These are phyloP conservation scores for Pteropus rufus DNA, from an alignment of 2,797 vertebrate genomes.

Conservation along the genomic window DNA sequence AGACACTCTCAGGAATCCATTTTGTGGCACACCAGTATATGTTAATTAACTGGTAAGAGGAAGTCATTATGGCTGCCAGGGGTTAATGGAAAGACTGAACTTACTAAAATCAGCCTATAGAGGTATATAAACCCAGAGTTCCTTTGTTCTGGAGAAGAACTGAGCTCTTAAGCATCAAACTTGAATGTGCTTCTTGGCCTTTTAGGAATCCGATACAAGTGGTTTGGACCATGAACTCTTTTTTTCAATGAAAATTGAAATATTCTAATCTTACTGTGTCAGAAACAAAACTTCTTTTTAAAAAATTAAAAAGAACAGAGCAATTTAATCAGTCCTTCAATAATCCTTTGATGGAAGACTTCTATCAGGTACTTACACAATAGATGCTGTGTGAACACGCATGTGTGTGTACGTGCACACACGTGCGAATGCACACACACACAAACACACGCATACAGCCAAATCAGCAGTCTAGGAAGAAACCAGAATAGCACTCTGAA, in stretches of 20 bases:
- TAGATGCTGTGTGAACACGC: too few relatives aligned
- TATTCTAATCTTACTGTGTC: not conserved
- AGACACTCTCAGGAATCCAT: not conserved
- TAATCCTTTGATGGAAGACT: not conserved
- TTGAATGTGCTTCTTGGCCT: not conserved
- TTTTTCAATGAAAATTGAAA: not conserved
- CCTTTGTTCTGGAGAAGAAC: not conserved
- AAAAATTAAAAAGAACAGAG: not conserved
- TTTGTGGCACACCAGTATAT: not conserved
- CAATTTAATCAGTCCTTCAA: not conserved
- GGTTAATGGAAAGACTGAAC: slow-evolving; percentile 62
- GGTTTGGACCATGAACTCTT: not conserved
- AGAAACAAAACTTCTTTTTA: not conserved
- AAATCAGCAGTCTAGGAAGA: not conserved
- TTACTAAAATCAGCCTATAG: not conserved
- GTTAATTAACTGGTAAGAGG: slow-evolving; percentile 58
- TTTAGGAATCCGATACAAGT: not conserved
- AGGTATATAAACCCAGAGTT: not conserved
- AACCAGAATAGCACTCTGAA: too few relatives aligned
- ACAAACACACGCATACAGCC: not conserved
- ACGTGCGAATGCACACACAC: not conserved
- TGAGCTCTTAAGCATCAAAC: too few relatives aligned
- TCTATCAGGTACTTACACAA: not conserved
- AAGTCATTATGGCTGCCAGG: slow-evolving; percentile 27
- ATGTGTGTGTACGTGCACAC: too few relatives aligned